phyloP scores from a whole-genome alignment of 1,140 invertebrate genomes.

The Papilio aristodemus region DNA sequence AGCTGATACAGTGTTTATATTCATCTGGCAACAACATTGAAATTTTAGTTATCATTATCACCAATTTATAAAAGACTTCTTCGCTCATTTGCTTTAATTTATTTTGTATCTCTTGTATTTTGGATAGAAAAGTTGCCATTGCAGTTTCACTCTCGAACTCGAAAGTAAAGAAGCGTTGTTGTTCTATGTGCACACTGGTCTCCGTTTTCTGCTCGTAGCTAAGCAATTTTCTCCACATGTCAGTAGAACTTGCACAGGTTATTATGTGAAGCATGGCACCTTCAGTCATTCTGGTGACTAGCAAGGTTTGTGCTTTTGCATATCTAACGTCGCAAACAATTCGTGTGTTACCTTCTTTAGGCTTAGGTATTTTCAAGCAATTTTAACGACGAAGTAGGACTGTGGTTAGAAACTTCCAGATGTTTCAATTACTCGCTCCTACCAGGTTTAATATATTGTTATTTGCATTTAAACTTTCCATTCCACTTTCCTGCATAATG shows the following conservation, averaged over 20 bases:
- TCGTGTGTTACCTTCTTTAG: too few species aligned
- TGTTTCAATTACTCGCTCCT: too few species aligned
- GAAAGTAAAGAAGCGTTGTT: constrained; percentile 54
- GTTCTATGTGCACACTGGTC: constrained; percentile 53
- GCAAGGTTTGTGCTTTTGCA: constrained; percentile 39
- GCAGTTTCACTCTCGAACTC: constrained; percentile 34
- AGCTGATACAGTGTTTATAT: constrained; percentile 43
- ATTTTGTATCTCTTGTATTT: constrained; percentile 45
- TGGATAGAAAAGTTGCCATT: constrained; percentile 42
- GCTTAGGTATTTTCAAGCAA: too few species aligned
- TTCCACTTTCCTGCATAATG: constrained; percentile 38
- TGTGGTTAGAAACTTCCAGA: too few species aligned
- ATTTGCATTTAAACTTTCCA: constrained; percentile 23
- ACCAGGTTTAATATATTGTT: constrained; percentile 33
- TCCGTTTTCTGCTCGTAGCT: constrained; percentile 59
- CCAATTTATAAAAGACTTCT: constrained; percentile 45
- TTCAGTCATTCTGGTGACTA: constrained; percentile 50
- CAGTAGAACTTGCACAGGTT: constrained; percentile 49
- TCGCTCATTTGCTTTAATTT: constrained; percentile 49
- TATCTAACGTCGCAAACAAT: too few species aligned
- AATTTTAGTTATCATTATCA: constrained; percentile 56
- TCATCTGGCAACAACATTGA: constrained; percentile 45
- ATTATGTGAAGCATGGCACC: constrained; percentile 54
- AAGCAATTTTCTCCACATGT: constrained; percentile 57
- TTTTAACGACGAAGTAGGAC: too few species aligned